Conservation (phyloP, 2,113 vertebrate genomes). For the Axis porcinus region DNA sequence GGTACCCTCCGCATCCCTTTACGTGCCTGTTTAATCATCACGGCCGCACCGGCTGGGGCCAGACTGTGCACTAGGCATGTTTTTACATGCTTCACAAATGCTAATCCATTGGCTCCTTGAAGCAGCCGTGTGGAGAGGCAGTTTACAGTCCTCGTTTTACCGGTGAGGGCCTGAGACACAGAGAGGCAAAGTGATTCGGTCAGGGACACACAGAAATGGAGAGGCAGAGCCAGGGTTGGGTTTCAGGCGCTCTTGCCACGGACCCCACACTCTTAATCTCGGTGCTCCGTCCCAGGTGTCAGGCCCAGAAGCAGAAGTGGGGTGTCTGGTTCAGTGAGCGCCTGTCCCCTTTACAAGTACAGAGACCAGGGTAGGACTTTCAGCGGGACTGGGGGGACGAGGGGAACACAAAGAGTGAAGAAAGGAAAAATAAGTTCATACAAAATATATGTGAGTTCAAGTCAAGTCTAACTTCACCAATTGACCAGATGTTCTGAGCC, state of each 20-base stretch:
- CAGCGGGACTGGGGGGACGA: accelerated
- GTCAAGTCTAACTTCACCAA: neutral
- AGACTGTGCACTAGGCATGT: neutral
- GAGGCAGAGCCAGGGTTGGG: neutral
- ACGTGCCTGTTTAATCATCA: neutral
- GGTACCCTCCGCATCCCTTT: neutral
- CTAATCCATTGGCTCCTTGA: neutral
- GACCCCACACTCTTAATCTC: neutral
- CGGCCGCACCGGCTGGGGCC: neutral
- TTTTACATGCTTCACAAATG: neutral
- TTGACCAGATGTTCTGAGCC: too few species aligned
- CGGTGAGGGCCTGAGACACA: neutral
- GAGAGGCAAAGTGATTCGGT: neutral
- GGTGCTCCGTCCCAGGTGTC: accelerated
- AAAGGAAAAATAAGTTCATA: neutral
- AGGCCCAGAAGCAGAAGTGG: neutral
- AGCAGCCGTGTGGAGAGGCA: neutral
- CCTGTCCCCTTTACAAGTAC: neutral
- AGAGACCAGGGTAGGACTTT: neutral
- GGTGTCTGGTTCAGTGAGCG: neutral
- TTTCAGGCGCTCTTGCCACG: neutral
- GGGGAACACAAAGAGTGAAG: neutral
- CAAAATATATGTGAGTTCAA: neutral
- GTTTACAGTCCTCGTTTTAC: neutral
- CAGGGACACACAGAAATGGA: neutral